A percentile compares a stretch with the other conserved stretches of the same genome.
Conservation (phyloP, 2,888 invertebrate species). For the Epiperipatus broadwayi region DNA sequence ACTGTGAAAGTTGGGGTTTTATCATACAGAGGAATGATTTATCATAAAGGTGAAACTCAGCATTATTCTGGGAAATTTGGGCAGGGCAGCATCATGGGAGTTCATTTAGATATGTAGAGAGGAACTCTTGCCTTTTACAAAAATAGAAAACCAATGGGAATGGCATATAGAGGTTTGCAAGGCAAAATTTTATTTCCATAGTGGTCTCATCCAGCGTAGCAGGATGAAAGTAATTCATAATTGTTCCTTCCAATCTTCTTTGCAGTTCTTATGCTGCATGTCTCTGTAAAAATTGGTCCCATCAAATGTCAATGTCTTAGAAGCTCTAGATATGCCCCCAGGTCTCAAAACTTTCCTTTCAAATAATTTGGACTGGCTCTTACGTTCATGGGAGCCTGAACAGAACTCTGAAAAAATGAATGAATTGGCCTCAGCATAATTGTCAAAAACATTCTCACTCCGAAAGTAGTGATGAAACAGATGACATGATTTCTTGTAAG, state of each 20-base stretch:
- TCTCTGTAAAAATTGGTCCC: constrained; percentile 24
- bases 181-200: constrained; percentile 48
- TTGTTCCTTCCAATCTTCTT: constrained; percentile 46
- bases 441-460: too few species aligned
- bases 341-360: too few species aligned
- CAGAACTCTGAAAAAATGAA: too few species aligned
- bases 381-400: too few species aligned
- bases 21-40: constrained; percentile 46
- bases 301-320: constrained; percentile 24
- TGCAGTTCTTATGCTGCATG: constrained; percentile 41
- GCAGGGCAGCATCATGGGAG: constrained; percentile 55
- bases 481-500: too few species aligned
- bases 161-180: constrained; percentile 47
- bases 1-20: constrained; percentile 67
- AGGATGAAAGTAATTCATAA: constrained; percentile 54
- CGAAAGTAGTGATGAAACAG: too few species aligned
- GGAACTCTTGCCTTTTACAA: constrained; percentile 65
- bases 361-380: too few species aligned
- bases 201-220: too few species aligned
- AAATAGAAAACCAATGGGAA: constrained; percentile 50
- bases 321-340: constrained; percentile 19
- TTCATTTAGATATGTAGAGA: constrained; percentile 58
- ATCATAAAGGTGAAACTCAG: constrained; percentile 42
- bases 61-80: constrained; percentile 46
- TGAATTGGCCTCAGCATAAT: too few species aligned